These are phyloP conservation scores for Poeciliopsis gracilis DNA, from an alignment of 2,797 vertebrate species.

Conservation along the genomic window DNA sequence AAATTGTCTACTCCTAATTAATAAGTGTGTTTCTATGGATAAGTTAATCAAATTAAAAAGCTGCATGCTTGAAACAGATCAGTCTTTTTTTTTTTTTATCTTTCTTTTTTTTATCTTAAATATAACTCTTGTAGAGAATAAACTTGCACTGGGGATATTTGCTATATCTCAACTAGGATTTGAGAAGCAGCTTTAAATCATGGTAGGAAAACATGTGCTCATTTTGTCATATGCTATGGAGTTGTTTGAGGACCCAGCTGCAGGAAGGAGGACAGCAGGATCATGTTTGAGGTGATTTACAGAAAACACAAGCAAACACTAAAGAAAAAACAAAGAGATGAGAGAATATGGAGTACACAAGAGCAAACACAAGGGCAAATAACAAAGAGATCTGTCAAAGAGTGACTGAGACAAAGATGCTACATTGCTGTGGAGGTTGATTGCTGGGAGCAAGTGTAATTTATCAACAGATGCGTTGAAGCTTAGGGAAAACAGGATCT, in stretches of 20 bases:
- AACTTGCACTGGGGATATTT: not conserved
- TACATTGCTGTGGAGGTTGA: not conserved
- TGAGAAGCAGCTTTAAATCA: not conserved
- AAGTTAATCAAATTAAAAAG: not conserved
- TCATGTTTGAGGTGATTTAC: not conserved
- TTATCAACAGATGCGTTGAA: not conserved
- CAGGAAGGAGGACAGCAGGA: not conserved
- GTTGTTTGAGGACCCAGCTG: not conserved
- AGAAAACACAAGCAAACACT: not conserved
- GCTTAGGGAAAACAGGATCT: not conserved
- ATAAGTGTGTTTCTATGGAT: not conserved
- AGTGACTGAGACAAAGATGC: not conserved
- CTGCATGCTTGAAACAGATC: not conserved
- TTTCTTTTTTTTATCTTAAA: not conserved
- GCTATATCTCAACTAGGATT: not conserved
- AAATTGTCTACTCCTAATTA: not conserved
- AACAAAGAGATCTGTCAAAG: not conserved
- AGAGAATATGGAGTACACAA: not conserved
- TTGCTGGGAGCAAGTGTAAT: not conserved
- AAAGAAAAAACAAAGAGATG: not conserved
- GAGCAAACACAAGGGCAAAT: not conserved
- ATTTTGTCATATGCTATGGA: not conserved
- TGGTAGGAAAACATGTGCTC: not conserved
- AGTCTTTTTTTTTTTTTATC: not conserved
- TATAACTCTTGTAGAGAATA: not conserved